These are phyloP conservation scores for Siphonodentalium dalli DNA, from an alignment of 2,888 invertebrate genomes.

Conservation along the genomic window DNA sequence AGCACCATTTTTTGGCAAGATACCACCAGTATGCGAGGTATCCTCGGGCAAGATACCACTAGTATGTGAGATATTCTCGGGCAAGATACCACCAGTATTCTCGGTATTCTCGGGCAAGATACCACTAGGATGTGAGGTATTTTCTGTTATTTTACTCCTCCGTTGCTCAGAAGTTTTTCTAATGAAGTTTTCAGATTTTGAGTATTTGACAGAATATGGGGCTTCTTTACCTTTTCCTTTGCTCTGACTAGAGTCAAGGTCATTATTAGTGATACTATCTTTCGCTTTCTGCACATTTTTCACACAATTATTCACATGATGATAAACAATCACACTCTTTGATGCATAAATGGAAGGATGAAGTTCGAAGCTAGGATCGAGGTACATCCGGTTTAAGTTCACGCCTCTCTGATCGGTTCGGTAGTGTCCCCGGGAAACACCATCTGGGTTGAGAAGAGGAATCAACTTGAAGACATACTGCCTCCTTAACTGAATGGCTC, in stretches of 20 bases:
- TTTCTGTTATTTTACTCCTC: no score
- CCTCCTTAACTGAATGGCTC: slow-evolving; percentile 77
- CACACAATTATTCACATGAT: slow-evolving; percentile 62
- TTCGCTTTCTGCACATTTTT: no score
- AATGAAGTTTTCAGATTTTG: background rate
- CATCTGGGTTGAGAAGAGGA: slow-evolving; percentile 91
- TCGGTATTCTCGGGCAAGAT: no score
- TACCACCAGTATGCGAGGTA: no score
- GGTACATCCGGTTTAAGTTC: slow-evolving; percentile 86
- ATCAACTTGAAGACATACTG: slow-evolving; percentile 83
- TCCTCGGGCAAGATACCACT: no score
- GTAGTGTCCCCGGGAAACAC: slow-evolving; percentile 81
- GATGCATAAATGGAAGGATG: slow-evolving; percentile 89
- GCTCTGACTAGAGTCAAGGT: background rate
- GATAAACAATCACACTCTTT: slow-evolving; percentile 71
- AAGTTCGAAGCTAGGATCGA: slow-evolving; percentile 76
- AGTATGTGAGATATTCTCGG: no score
- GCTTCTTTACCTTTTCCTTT: background rate
- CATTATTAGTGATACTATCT: background rate
- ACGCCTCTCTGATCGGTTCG: slow-evolving; percentile 84
- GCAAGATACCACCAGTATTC: no score
- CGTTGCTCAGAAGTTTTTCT: no score
- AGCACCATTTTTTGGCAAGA: no score
- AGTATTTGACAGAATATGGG: background rate
- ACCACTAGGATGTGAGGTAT: no score